A percentile compares a stretch with the other conserved stretches of the same genome.
Conservation (phyloP, 2,888 invertebrate species). For the Portevinia maculata region DNA sequence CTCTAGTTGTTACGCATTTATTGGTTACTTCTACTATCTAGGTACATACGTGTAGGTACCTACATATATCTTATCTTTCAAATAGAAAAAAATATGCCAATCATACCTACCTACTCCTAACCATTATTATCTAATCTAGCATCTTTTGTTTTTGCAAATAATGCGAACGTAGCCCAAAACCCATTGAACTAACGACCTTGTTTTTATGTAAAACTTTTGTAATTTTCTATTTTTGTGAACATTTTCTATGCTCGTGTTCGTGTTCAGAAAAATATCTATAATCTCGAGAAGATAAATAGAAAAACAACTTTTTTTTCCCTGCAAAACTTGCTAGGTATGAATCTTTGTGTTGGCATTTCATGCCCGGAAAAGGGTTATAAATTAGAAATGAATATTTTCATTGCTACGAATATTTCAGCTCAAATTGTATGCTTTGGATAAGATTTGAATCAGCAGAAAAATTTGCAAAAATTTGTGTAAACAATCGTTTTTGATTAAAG, state of each 20-base stretch:
- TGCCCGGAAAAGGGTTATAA: constrained; percentile 7
- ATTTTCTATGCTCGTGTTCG: constrained; percentile 10
- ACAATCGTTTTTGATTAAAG: constrained; percentile 26
- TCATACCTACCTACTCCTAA: constrained; percentile 6
- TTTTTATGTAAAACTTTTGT: not conserved
- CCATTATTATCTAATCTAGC: constrained; percentile 38
- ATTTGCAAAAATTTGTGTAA: constrained; percentile 8
- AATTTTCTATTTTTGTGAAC: constrained; percentile 5
- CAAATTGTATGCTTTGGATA: constrained; percentile 2
- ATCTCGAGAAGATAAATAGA: not conserved
- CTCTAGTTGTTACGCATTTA: constrained; percentile 29
- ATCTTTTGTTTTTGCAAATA: constrained; percentile 34
- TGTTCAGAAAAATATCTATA: not conserved
- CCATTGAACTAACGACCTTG: constrained; percentile 9
- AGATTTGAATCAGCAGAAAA: not conserved
- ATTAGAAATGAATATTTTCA: constrained; percentile 3
- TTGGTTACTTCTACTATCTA: too few relatives aligned
- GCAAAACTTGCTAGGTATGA: not conserved
- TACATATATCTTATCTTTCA: constrained; percentile 40
- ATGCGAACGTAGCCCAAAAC: not conserved
- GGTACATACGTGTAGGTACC: constrained; percentile 4
- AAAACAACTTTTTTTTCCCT: not conserved
- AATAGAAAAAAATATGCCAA: constrained; percentile 8
- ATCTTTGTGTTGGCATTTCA: constrained; percentile 14
- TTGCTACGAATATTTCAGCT: constrained; percentile 8